A percentile compares a stretch with the other conserved stretches of the same genome.
phyloP scores from a whole-genome alignment of 2,888 invertebrate genomes.

The Tetragnatha montana region DNA sequence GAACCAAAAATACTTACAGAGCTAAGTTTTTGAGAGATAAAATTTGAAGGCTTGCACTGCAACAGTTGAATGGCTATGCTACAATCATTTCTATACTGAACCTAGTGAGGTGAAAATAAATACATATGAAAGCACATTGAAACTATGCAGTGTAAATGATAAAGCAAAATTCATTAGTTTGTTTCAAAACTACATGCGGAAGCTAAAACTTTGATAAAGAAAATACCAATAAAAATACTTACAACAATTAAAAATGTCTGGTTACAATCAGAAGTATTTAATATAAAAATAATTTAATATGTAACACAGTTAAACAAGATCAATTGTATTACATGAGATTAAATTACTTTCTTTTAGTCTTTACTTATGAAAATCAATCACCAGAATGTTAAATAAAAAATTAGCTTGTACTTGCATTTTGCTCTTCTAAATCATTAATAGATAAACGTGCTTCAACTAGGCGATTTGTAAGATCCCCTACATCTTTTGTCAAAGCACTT shows the following conservation, averaged over 20 bases:
- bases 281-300: not conserved
- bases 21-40: constrained; percentile 92
- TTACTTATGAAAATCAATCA: not conserved
- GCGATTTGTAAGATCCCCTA: constrained; percentile 83
- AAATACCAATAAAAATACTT: not conserved
- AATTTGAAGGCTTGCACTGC: constrained; percentile 95
- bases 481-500: constrained; percentile 88
- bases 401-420: constrained; percentile 75
- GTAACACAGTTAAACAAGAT: no score
- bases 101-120: constrained; percentile 79
- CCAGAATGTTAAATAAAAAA: not conserved
- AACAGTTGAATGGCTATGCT: constrained; percentile 93
- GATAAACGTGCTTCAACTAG: constrained; percentile 76
- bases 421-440: constrained; percentile 77
- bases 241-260: no score
- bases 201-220: no score
- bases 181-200: no score
- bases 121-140: no score
- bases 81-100: constrained; percentile 94
- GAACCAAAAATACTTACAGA: constrained; percentile 85
- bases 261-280: no score
- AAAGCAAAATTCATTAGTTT: no score
- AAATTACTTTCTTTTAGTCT: not conserved
- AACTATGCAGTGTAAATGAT: no score
- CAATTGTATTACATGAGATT: not conserved